phyloP scores from a whole-genome alignment of 2,113 vertebrate species.

The Urocynchramus pylzowi region DNA sequence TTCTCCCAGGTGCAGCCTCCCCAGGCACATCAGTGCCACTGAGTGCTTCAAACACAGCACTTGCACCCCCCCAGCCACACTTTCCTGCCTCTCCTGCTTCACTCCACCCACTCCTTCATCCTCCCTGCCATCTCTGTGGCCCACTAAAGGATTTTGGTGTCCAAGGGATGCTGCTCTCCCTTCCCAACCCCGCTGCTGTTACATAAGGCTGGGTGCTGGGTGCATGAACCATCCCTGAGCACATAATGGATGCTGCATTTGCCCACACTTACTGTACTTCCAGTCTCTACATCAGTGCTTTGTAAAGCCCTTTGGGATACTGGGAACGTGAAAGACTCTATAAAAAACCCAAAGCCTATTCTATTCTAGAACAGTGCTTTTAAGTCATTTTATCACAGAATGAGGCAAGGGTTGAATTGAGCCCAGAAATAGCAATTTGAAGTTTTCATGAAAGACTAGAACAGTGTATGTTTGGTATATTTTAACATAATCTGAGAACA shows the following conservation, averaged over 20 bases:
- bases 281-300: constrained; percentile 26
- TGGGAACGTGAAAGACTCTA: constrained; percentile 22
- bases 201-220: not conserved
- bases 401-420: constrained; percentile 64
- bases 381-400: constrained; percentile 67
- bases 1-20: not conserved
- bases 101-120: not conserved
- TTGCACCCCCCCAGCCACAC: rapidly evolving
- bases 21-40: rapidly evolving
- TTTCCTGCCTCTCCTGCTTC: not conserved
- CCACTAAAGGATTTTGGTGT: not conserved
- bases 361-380: constrained; percentile 60
- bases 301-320: constrained; percentile 64
- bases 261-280: not conserved
- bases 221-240: not conserved
- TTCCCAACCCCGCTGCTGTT: not conserved
- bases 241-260: not conserved
- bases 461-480: constrained; percentile 62
- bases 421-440: constrained; percentile 65
- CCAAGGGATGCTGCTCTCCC: not conserved
- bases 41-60: not conserved
- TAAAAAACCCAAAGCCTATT: constrained; percentile 59
- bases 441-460: constrained; percentile 64
- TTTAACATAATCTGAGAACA: constrained; percentile 69
- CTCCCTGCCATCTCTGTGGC: not conserved